Percentiles rank a stretch among this genome's conserved stretches.
Conservation (phyloP, 2,113 vertebrate species). For the Xenus cinereus region DNA sequence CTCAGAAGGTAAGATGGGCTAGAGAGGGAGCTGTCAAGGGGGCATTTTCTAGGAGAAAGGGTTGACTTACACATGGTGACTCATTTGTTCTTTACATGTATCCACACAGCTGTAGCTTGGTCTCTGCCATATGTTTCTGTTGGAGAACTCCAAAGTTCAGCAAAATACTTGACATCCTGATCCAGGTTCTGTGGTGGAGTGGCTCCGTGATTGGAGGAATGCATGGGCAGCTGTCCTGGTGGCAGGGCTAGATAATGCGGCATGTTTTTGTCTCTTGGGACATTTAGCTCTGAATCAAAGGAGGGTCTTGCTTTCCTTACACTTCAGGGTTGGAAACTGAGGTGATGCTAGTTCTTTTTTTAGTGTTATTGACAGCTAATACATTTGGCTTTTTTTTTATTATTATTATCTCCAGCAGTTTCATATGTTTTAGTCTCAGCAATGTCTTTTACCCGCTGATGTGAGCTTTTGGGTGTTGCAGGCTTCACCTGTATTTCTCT, state of each 20-base stretch:
- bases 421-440: background rate
- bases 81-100: background rate
- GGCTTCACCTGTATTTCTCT: background rate
- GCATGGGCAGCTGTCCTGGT: background rate
- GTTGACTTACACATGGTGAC: background rate
- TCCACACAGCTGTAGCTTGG: background rate
- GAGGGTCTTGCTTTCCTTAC: background rate
- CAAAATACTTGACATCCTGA: slow-evolving; percentile 82
- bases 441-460: background rate
- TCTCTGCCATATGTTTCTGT: background rate
- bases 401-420: background rate
- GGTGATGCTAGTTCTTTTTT: background rate
- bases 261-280: background rate
- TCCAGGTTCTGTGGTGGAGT: slow-evolving; percentile 86
- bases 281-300: background rate
- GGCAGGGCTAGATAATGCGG: background rate
- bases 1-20: background rate
- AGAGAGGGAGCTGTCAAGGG: background rate
- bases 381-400: background rate
- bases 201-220: slow-evolving; percentile 73
- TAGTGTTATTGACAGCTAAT: background rate
- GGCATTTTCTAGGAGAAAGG: background rate
- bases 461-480: background rate
- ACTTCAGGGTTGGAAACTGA: background rate
- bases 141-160: slow-evolving; percentile 78